Conservation (phyloP, 2,888 invertebrate genomes). For the Eupithecia tripunctaria region DNA sequence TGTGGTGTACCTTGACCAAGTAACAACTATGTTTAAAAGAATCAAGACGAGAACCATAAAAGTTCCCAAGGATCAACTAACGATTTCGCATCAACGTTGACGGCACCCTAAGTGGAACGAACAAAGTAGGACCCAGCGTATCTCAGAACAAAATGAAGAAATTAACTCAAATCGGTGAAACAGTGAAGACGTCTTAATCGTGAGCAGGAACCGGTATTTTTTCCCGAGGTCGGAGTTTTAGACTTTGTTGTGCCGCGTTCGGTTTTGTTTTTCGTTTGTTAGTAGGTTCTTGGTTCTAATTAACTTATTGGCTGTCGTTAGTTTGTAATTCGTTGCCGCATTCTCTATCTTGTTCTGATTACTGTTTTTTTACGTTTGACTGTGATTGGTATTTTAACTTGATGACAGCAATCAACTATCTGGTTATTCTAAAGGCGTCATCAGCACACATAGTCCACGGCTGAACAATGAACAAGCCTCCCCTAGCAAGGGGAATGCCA, state of each 20-base stretch:
- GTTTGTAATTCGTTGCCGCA: slow-evolving; percentile 10
- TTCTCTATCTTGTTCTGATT: background rate
- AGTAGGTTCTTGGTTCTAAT: slow-evolving; percentile 10
- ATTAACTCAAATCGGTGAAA: slow-evolving; percentile 79
- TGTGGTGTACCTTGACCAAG: background rate
- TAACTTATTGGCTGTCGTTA: slow-evolving; percentile 20
- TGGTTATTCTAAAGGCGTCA: no score
- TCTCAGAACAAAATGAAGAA: slow-evolving; percentile 72
- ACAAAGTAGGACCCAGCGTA: slow-evolving; percentile 57
- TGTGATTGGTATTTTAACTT: background rate
- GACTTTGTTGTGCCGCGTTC: slow-evolving; percentile 50
- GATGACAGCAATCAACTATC: background rate
- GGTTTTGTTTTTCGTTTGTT: slow-evolving; percentile 32
- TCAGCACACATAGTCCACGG: no score
- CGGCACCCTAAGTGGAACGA: slow-evolving; percentile 42
- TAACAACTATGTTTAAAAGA: background rate
- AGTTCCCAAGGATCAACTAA: slow-evolving; percentile 9
- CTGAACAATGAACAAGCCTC: no score
- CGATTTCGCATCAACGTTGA: slow-evolving; percentile 18
- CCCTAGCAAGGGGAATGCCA: background rate
- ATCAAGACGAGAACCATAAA: slow-evolving; percentile 11
- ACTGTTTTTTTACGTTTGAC: background rate
- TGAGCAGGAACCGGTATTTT: slow-evolving; percentile 66
- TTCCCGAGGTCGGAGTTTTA: slow-evolving; percentile 58
- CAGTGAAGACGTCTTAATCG: slow-evolving; percentile 76